phyloP scores from a whole-genome alignment of 2,797 vertebrate species.

The Margarornis squamiger region DNA sequence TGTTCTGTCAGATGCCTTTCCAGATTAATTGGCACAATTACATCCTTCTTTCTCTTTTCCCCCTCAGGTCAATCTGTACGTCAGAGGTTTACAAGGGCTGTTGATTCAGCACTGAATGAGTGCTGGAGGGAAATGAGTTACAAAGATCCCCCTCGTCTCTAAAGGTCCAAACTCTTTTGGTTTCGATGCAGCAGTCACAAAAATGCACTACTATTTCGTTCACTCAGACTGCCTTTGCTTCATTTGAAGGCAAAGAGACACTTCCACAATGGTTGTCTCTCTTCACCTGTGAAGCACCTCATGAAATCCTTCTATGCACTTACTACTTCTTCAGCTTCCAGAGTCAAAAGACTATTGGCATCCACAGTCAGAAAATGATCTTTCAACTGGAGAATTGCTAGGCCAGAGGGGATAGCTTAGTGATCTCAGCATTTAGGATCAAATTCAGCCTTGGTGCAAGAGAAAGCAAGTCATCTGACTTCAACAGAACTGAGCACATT shows the following conservation, averaged over 20 bases:
- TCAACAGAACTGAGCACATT: not conserved
- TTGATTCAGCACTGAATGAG: constrained; percentile 56
- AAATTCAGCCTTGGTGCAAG: constrained; percentile 19
- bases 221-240: not conserved
- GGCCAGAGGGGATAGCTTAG: constrained; percentile 21
- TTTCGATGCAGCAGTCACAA: not conserved
- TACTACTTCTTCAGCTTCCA: not conserved
- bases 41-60: constrained; percentile 35
- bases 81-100: constrained; percentile 50
- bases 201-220: constrained; percentile 5
- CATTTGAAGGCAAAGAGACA: not conserved
- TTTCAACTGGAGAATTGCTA: not conserved
- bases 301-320: not conserved
- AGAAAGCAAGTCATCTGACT: not conserved
- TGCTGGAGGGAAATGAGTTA: not conserved
- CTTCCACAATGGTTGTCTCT: not conserved
- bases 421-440: constrained; percentile 11
- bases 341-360: not conserved
- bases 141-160: not conserved
- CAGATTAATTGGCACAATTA: constrained; percentile 74
- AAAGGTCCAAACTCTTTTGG: not conserved
- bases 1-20: constrained; percentile 42
- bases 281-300: not conserved
- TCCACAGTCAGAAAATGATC: constrained; percentile 4
- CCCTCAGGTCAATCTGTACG: constrained; percentile 44